These are phyloP conservation scores for Gnathonemus longibarbis DNA, from an alignment of 2,113 vertebrate species.

Conservation along the genomic window DNA sequence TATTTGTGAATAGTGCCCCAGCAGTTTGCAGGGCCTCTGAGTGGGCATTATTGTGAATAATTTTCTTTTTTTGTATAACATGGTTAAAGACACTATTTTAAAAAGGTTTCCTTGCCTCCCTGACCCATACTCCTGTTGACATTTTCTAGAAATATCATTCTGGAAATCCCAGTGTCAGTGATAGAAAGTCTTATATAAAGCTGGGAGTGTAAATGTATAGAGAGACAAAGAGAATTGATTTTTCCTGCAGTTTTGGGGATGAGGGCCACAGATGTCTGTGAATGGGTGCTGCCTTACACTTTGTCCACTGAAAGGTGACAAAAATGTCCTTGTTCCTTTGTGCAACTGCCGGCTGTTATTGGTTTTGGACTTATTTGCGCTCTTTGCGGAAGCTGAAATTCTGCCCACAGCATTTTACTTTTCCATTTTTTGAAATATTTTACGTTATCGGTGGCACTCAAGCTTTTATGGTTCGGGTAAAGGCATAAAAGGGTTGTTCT, in stretches of 20 bases:
- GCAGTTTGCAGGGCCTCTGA: not conserved
- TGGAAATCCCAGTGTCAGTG: not conserved
- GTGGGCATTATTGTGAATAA: slow-evolving; percentile 1
- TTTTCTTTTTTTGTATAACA: slow-evolving; percentile 2
- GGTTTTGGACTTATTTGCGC: not conserved
- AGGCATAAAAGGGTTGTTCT: not conserved
- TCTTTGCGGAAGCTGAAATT: not conserved
- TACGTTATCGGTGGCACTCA: slow-evolving; percentile 6
- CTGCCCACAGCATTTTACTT: not conserved
- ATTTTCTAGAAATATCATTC: not conserved
- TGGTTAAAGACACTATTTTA: not conserved
- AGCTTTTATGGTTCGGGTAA: not conserved
- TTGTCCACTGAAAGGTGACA: not conserved
- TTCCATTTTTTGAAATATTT: not conserved
- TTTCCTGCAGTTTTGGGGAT: not conserved
- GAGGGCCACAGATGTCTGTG: not conserved
- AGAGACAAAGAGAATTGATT: not conserved
- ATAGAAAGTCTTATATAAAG: not conserved
- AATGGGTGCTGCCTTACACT: not conserved
- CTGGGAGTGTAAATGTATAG: not conserved
- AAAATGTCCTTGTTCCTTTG: not conserved
- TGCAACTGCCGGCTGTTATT: not conserved
- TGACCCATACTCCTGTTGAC: not conserved
- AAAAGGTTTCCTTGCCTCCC: not conserved
- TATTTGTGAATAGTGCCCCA: slow-evolving; percentile 11